phyloP scores from a whole-genome alignment of 2,113 vertebrate genomes.

The Syngnathus typhle region DNA sequence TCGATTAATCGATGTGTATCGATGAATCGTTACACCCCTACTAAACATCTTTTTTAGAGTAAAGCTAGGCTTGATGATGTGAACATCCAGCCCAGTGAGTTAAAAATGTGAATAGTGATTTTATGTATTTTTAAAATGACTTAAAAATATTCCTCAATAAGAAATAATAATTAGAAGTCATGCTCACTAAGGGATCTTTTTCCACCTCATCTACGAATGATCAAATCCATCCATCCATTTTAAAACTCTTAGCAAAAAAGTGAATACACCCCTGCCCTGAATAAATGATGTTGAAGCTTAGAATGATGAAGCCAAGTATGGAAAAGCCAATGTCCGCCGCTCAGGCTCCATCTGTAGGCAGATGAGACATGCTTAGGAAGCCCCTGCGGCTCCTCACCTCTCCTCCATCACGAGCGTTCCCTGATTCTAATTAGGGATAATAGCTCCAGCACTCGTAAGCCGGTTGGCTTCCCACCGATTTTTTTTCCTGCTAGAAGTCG shows the following conservation, averaged over 20 bases:
- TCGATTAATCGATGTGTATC: no score
- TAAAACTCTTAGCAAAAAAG: background rate
- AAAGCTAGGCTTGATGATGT: background rate
- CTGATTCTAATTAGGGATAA: constrained; percentile 61
- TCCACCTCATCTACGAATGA: background rate
- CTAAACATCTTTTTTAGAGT: background rate
- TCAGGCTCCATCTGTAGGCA: constrained; percentile 26
- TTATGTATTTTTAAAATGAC: no score
- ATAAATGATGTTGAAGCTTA: constrained; percentile 3
- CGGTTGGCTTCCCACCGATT: constrained; percentile 24
- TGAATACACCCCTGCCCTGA: background rate
- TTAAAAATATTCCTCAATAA: no score
- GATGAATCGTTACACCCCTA: no score
- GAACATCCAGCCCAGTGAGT: no score
- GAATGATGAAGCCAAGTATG: constrained; percentile 36
- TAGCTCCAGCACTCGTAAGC: constrained; percentile 27
- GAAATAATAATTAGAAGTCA: background rate
- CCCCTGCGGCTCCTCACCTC: constrained; percentile 28
- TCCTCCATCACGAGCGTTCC: constrained; percentile 30
- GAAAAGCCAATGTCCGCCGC: constrained; percentile 31
- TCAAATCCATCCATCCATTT: background rate
- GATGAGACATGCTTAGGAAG: constrained; percentile 34
- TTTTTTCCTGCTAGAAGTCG: constrained; percentile 40
- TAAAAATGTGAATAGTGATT: no score
- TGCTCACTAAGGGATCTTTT: background rate